Percentiles rank a stretch among this genome's conserved stretches.
phyloP scores from a whole-genome alignment of 2,797 vertebrate genomes.

The Amphiprion clarkii region DNA sequence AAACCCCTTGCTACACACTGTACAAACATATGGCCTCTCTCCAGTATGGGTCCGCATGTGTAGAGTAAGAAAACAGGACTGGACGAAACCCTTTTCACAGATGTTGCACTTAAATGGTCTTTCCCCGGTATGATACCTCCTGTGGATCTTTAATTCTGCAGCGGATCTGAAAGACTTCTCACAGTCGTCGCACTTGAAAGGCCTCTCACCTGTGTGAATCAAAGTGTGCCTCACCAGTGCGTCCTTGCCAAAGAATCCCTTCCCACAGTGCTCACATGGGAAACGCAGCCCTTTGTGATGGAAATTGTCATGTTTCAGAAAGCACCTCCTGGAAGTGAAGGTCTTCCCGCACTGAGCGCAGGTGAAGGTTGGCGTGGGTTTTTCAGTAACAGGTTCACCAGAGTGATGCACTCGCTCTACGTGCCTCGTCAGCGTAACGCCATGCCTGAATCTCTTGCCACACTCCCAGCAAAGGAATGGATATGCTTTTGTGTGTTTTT shows the following conservation, averaged over 20 bases:
- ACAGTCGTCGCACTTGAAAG: conserved; percentile 81
- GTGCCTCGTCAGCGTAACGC: conserved; percentile 78
- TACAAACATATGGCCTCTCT: conserved; percentile 78
- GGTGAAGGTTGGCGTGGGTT: conserved; percentile 62
- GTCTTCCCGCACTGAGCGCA: conserved; percentile 78
- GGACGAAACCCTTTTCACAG: conserved; percentile 81
- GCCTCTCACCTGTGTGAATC: conserved; percentile 81
- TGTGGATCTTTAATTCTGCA: conserved; percentile 80
- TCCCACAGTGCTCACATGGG: conserved; percentile 80
- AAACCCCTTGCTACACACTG: conserved; percentile 76
- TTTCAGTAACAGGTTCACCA: conserved; percentile 61
- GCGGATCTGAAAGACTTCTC: conserved; percentile 79
- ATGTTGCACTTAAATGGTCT: conserved; percentile 78
- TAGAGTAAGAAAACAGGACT: conserved; percentile 81
- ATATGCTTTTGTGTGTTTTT: conserved; percentile 81
- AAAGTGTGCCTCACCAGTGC: conserved; percentile 79
- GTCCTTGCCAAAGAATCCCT: conserved; percentile 82
- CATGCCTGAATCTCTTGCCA: conserved; percentile 80
- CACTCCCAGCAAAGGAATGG: conserved; percentile 84
- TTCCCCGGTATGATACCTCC: conserved; percentile 80
- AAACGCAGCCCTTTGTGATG: conserved; percentile 82
- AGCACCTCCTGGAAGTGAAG: conserved; percentile 77
- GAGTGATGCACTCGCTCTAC: conserved; percentile 79
- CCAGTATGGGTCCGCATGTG: conserved; percentile 84
- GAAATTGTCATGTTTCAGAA: conserved; percentile 81